Base-by-base conservation (phyloP, 2,888 invertebrate species). In the Tupiocoris notatus region DNA sequence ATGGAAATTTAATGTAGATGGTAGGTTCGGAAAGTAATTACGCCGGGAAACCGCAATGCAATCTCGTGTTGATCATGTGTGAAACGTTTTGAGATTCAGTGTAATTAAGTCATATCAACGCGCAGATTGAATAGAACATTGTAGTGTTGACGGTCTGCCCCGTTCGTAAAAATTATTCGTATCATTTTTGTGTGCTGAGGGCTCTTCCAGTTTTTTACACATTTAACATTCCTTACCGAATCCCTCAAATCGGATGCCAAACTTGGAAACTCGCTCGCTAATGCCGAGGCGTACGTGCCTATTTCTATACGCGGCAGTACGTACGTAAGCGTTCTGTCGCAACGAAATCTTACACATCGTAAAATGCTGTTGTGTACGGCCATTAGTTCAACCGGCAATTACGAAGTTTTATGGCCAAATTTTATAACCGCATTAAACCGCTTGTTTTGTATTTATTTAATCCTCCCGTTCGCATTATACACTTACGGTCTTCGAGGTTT, bases 321-420 rank as follows among this genome's bases (percentile, higher is more conserved):
- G n/a, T n/a, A 39, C 39, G 12, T 12, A 39, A 39, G 3, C 39
- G 39, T 12, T 39, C 39, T 65, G 65, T 24, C 17, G 65, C 39
- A 65, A 25, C 24, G 39, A 70, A 70, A 70, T 58, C 58, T 58
- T 59, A 70, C 70, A 70, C 59, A 59, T 70, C 70, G 58, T 70
- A 70, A 70, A 70, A 70, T 22, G 25, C 24, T 59, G 24, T 22
- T 21, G 21, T 70, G 22, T 22, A 58, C 59, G 23, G 70, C 70
- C 70, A 58, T 70, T 70, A 70, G 59, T 18, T 24, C 65, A 39
- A 65, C 65, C 65, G 62, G 73, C 62, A 73, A 73, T 73, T 73
- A 73, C 73, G n/a, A 22, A 58, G 62, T 73, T 73, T 73, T 73
- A 73, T 39, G 25, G 73, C 62, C 73, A 73, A 73, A 61, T 62